Percentiles rank a stretch among this genome's conserved stretches.
phyloP scores from a whole-genome alignment of 1,140 invertebrate species.

The fruit fly (Drosophila melanogaster) region DNA sequence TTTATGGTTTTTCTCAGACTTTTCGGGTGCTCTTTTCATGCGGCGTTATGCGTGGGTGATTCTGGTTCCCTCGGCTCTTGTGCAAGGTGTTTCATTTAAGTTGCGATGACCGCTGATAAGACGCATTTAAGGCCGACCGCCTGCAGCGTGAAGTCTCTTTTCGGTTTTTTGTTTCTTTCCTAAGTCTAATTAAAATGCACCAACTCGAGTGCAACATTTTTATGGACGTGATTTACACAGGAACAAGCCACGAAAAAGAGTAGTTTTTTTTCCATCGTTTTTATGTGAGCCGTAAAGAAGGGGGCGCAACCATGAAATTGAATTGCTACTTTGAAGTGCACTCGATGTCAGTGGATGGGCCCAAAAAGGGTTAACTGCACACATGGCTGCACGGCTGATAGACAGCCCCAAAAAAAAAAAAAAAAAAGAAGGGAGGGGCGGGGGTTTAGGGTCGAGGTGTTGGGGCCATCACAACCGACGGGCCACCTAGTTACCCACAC shows the following conservation, averaged over 20 bases:
- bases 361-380: conserved; percentile 62
- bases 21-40: conserved; percentile 9
- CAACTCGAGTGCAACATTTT: conserved; percentile 66
- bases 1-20: conserved; percentile 74
- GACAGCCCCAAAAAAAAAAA: conserved; percentile 33
- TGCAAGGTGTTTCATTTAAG: conserved; percentile 45
- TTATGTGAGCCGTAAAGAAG: neutral
- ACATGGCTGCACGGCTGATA: conserved; percentile 73
- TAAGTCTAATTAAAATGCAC: conserved; percentile 63
- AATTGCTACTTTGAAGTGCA: conserved; percentile 83
- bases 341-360: conserved; percentile 68
- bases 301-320: conserved; percentile 74
- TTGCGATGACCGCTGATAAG: conserved; percentile 50
- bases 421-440: neutral
- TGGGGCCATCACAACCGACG: conserved; percentile 39
- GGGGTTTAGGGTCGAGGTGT: conserved; percentile 22
- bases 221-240: conserved; percentile 67
- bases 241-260: conserved; percentile 11
- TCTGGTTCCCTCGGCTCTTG: conserved; percentile 28
- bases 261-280: conserved; percentile 16
- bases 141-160: conserved; percentile 24
- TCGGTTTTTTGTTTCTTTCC: neutral
- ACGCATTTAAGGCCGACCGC: conserved; percentile 28
- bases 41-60: conserved; percentile 64
- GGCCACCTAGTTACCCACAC: conserved; percentile 73